Percentiles rank a stretch among this genome's conserved stretches.
These are phyloP conservation scores for Ochotona princeps DNA, from an alignment of 2,113 vertebrate species.

Conservation along the genomic window DNA sequence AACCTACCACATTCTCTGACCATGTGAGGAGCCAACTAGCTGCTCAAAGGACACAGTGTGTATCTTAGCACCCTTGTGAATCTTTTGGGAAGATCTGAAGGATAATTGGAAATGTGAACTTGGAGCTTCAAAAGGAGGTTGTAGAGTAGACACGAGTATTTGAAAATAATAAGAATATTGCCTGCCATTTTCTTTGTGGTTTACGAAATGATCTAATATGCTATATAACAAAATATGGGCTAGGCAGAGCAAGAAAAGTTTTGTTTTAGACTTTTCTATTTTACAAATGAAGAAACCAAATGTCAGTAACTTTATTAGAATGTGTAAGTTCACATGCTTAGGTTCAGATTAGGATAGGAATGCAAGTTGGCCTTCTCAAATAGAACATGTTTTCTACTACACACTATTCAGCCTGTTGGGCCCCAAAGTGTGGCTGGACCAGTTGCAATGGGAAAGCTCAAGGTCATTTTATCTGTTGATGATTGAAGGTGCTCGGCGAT, in stretches of 20 bases:
- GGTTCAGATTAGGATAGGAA: background rate
- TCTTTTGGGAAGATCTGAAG: background rate
- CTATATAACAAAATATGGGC: background rate
- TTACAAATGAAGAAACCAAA: conserved; percentile 4
- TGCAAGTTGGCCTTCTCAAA: background rate
- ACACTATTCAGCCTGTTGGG: too few species aligned
- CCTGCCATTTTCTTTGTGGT: background rate
- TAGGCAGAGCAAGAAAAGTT: background rate
- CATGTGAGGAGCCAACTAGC: background rate
- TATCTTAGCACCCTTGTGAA: background rate
- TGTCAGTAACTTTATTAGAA: background rate
- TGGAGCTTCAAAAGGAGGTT: background rate
- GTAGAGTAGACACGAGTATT: background rate
- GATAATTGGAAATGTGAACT: background rate
- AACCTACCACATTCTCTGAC: background rate
- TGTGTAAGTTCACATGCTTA: background rate
- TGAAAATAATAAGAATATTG: background rate
- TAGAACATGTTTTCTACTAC: background rate
- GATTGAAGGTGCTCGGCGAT: background rate
- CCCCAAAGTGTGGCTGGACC: background rate
- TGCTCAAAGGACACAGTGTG: background rate
- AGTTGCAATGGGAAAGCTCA: background rate
- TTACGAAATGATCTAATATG: background rate
- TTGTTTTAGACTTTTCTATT: background rate
- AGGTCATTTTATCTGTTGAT: background rate